Percentiles rank a stretch among this genome's conserved stretches.
These are phyloP conservation scores for Peribatodes rhomboidaria DNA, from an alignment of 2,888 invertebrate species.

Conservation along the genomic window DNA sequence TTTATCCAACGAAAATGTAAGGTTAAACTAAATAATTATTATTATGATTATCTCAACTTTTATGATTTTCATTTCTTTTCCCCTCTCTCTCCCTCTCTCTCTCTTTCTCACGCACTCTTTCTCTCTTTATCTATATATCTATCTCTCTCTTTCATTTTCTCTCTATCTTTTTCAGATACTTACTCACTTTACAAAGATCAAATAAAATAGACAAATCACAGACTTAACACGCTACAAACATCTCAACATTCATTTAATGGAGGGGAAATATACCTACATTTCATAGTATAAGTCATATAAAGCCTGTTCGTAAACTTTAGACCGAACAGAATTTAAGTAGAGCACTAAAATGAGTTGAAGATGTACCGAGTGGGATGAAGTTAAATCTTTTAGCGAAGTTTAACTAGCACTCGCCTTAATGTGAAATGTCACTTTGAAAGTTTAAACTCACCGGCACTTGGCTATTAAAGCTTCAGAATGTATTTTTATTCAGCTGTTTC, in stretches of 20 bases:
- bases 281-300: constrained; percentile 8
- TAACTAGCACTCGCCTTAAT: constrained; percentile 28
- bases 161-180: too few species aligned
- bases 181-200: too few species aligned
- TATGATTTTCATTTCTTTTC: too few species aligned
- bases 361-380: constrained; percentile 19
- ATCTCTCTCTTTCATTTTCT: too few species aligned
- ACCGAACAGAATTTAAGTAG: constrained; percentile 19
- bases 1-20: too few species aligned
- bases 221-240: not conserved
- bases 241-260: not conserved
- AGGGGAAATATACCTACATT: constrained; percentile 11
- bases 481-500: too few species aligned
- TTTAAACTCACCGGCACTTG: constrained; percentile 13
- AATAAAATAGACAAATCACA: not conserved
- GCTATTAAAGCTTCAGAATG: too few species aligned
- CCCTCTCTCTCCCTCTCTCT: too few species aligned
- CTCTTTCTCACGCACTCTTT: too few species aligned
- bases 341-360: constrained; percentile 21
- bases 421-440: constrained; percentile 33
- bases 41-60: too few species aligned
- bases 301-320: constrained; percentile 17
- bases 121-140: too few species aligned
- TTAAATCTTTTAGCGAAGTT: constrained; percentile 33
- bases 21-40: too few species aligned